These are phyloP conservation scores for Chaetophractus vellerosus DNA, from an alignment of 2,797 vertebrate genomes.

Conservation along the genomic window DNA sequence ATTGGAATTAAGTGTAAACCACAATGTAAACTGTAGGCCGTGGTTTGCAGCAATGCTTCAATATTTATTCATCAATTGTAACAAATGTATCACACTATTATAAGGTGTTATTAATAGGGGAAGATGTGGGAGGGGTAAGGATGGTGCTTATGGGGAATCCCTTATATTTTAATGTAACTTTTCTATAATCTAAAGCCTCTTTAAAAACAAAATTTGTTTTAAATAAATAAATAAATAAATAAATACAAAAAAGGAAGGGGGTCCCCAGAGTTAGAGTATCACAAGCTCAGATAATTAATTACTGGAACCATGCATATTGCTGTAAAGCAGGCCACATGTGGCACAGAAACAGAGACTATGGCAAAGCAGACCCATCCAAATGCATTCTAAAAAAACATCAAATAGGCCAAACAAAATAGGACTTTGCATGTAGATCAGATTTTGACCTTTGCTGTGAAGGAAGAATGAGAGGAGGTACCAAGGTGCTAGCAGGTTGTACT, in stretches of 20 bases:
- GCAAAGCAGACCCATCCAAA: not conserved
- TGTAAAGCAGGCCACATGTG: not conserved
- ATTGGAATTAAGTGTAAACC: no score
- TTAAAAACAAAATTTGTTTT: no score
- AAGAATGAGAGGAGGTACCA: not conserved
- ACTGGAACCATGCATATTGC: not conserved
- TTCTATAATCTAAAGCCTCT: no score
- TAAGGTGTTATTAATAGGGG: no score
- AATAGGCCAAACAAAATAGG: not conserved
- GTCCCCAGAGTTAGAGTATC: not conserved
- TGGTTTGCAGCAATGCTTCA: no score
- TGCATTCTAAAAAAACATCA: not conserved
- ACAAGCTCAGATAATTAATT: not conserved
- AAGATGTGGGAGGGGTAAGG: no score
- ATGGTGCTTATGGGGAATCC: no score
- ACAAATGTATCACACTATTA: no score
- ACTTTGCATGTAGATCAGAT: not conserved
- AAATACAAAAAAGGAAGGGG: not conserved
- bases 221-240: no score
- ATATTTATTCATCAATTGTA: no score
- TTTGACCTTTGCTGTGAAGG: not conserved
- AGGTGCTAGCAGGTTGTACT: not conserved
- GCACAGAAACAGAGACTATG: not conserved
- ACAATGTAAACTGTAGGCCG: no score
- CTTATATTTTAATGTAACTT: no score